Percentiles rank a stretch among this genome's conserved stretches.
These are phyloP conservation scores for Motacilla tschutschensis DNA, from an alignment of 2,113 vertebrate species.

Conservation along the genomic window DNA sequence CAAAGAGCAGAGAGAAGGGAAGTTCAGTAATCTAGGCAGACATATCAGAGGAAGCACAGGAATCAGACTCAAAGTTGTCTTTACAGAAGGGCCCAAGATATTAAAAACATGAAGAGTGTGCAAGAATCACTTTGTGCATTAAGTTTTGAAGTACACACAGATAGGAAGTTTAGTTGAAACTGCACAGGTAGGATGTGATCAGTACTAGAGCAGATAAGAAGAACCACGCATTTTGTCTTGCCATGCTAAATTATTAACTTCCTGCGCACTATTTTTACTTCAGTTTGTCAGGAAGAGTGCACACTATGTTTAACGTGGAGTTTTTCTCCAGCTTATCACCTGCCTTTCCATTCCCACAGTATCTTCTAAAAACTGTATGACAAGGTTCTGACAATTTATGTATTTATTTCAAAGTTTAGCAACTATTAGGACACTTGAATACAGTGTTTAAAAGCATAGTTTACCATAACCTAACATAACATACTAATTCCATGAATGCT, in stretches of 20 bases:
- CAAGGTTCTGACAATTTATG: neutral
- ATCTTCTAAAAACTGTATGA: neutral
- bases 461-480: neutral
- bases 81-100: conserved; percentile 50
- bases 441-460: neutral
- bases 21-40: conserved; percentile 72
- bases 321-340: neutral
- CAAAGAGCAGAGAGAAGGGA: conserved; percentile 75
- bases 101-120: conserved; percentile 34
- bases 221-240: neutral
- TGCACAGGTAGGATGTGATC: neutral
- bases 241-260: neutral
- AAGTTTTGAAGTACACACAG: conserved; percentile 16
- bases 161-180: conserved; percentile 50
- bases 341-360: neutral
- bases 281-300: neutral
- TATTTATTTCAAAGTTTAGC: neutral
- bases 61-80: conserved; percentile 59
- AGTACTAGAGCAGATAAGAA: neutral
- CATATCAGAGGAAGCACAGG: conserved; percentile 68
- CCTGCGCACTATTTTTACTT: neutral
- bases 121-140: conserved; percentile 15
- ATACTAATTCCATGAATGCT: neutral
- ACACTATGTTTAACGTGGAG: neutral
- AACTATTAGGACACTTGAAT: neutral